Evolutionary conservation across 2,797 vertebrate genomes (phyloP).

Genomic region (Betta splendens): DNA sequence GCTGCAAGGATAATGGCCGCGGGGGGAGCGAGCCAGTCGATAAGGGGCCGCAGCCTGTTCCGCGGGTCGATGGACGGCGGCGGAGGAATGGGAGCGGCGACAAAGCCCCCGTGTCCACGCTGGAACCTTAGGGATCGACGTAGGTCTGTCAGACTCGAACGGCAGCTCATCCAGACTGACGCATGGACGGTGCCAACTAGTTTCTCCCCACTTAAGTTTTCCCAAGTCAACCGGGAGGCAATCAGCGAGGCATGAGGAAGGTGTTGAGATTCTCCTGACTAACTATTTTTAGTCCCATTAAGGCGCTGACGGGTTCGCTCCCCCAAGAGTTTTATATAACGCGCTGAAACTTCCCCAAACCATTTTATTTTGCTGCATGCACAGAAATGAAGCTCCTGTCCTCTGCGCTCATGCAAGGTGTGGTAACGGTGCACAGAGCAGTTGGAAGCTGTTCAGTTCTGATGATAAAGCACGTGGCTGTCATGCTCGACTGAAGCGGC

Average conservation of each 20-base stretch:
- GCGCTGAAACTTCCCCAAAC: conserved; percentile 9
- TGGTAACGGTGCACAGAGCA: conserved; percentile 11
- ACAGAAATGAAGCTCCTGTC: conserved; percentile 3
- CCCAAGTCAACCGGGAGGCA: conserved; percentile 1
- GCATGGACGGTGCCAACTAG: conserved; percentile 19
- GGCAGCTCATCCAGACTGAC: conserved; percentile 7
- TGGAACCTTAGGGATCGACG: neutral
- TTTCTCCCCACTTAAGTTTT: conserved; percentile 10
- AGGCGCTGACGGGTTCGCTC: conserved; percentile 6
- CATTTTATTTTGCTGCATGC: neutral
- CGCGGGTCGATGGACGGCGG: conserved; percentile 34
- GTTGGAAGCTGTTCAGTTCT: conserved; percentile 24
- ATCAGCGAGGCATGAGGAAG: conserved; percentile 5
- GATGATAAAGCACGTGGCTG: conserved; percentile 7
- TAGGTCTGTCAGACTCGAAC: conserved; percentile 4
- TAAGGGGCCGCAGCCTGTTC: conserved; percentile 27
- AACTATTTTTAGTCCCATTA: conserved; percentile 46
- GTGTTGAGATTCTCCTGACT: conserved; percentile 6
- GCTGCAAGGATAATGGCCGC: conserved; percentile 53
- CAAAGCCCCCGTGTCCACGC: conserved; percentile 6
- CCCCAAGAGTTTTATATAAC: conserved; percentile 9
- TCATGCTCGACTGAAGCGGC: conserved; percentile 4
- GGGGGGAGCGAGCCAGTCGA: conserved; percentile 51
- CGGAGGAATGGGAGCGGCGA: conserved; percentile 21
- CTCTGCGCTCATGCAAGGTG: conserved; percentile 18